Conservation (phyloP, 2,113 vertebrate genomes). For the Melanerpes formicivorus region DNA sequence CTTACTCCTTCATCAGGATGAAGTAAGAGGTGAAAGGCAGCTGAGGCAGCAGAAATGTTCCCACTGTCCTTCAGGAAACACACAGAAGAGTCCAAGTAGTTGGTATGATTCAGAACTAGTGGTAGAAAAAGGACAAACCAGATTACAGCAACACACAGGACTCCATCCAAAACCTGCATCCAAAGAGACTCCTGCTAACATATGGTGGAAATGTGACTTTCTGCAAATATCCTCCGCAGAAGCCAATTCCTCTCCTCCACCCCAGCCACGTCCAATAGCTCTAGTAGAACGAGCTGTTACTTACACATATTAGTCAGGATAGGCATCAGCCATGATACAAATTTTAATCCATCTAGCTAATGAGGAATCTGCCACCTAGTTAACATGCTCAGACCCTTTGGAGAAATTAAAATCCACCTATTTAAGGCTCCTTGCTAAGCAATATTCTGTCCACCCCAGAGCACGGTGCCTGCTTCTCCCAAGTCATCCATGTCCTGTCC, state of each 20-base stretch:
- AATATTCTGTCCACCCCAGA: background rate
- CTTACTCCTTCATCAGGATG: conserved; percentile 2
- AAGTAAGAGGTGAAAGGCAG: conserved; percentile 35
- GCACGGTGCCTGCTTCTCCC: background rate
- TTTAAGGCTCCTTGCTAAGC: background rate
- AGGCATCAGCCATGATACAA: conserved; percentile 68
- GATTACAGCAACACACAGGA: conserved; percentile 69
- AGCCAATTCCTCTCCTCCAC: conserved; percentile 73
- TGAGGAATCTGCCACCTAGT: conserved; percentile 66
- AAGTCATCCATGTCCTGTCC: rapidly evolving
- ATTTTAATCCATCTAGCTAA: conserved; percentile 74
- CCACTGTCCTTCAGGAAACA: conserved; percentile 53
- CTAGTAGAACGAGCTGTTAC: conserved; percentile 62
- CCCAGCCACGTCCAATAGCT: conserved; percentile 68
- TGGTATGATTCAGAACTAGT: conserved; percentile 66
- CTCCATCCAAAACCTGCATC: conserved; percentile 73
- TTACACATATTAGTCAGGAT: conserved; percentile 69
- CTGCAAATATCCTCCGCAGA: conserved; percentile 73
- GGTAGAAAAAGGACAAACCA: conserved; percentile 67
- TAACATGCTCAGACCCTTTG: conserved; percentile 30
- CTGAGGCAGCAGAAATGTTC: conserved; percentile 58
- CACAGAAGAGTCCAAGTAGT: conserved; percentile 41
- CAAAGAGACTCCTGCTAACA: conserved; percentile 74
- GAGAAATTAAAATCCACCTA: conserved; percentile 69
- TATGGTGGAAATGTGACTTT: conserved; percentile 77